Evolutionary conservation across 2,113 vertebrate species (phyloP).

Genomic region (Anhinga anhinga): DNA sequence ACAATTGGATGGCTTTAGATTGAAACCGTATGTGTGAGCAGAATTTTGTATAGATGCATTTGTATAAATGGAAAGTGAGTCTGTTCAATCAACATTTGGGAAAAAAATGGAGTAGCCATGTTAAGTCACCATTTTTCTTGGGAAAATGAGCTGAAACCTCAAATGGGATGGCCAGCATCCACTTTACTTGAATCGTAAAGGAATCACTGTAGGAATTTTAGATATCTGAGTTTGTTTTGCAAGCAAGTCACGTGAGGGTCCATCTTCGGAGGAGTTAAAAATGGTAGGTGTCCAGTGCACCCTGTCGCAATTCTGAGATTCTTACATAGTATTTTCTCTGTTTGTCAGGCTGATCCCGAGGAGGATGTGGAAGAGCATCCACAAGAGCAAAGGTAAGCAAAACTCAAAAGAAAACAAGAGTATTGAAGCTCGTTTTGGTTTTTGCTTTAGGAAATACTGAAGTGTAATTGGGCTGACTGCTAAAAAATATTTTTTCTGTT

Average conservation of each 20-base stretch:
- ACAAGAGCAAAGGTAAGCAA: conserved; percentile 86
- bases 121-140: not conserved
- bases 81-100: not conserved
- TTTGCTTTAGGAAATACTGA: not conserved
- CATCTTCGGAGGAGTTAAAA: not conserved
- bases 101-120: not conserved
- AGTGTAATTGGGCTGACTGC: not conserved
- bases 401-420: not conserved
- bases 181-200: not conserved
- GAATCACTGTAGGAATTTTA: not conserved
- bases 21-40: not conserved
- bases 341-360: conserved; percentile 85
- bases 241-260: not conserved
- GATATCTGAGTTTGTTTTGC: not conserved
- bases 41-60: not conserved
- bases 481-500: not conserved
- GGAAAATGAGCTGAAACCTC: not conserved
- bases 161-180: not conserved
- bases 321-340: conserved; percentile 39
- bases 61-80: not conserved
- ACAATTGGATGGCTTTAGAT: not conserved
- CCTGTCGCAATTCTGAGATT: not conserved
- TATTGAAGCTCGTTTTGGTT: not conserved
- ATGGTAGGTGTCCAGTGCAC: not conserved
- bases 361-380: conserved; percentile 83